Conservation (phyloP, 2,113 vertebrate genomes). For the Bubalus kerabau region DNA sequence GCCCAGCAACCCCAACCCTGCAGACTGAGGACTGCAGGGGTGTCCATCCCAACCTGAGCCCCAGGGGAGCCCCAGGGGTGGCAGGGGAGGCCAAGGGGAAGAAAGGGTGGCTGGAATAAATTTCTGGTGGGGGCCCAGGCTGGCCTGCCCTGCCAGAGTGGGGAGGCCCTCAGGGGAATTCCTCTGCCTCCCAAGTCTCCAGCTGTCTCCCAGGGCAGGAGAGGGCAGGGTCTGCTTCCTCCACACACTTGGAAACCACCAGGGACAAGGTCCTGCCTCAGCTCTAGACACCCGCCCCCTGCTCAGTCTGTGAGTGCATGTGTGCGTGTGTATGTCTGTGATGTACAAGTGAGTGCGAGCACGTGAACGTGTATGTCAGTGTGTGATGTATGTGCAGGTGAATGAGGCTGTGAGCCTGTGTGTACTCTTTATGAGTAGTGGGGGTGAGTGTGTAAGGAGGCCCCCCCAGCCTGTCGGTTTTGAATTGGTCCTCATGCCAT, state of each 20-base stretch:
- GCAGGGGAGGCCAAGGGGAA: neutral
- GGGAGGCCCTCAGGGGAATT: neutral
- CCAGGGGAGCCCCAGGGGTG: too few relatives aligned
- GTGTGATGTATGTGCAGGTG: neutral
- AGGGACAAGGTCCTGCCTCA: neutral
- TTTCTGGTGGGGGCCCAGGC: neutral
- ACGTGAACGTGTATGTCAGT: neutral
- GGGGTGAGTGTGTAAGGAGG: neutral
- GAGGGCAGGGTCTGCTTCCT: neutral
- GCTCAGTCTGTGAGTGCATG: neutral
- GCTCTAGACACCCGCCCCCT: neutral
- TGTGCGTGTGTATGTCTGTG: rapidly evolving
- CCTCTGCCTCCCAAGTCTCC: neutral
- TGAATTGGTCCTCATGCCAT: too few relatives aligned
- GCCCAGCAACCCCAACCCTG: neutral
- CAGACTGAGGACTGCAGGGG: too few relatives aligned
- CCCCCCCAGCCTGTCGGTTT: neutral
- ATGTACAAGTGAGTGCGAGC: too few relatives aligned
- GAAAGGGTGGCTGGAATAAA: neutral
- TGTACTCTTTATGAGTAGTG: neutral
- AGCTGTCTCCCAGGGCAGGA: neutral
- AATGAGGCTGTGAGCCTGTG: neutral
- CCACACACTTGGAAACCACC: neutral
- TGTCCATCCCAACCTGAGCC: neutral
- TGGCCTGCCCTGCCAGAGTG: rapidly evolving